These are phyloP conservation scores for Lysandra bellargus DNA, from an alignment of 2,888 invertebrate genomes.

Conservation along the genomic window DNA sequence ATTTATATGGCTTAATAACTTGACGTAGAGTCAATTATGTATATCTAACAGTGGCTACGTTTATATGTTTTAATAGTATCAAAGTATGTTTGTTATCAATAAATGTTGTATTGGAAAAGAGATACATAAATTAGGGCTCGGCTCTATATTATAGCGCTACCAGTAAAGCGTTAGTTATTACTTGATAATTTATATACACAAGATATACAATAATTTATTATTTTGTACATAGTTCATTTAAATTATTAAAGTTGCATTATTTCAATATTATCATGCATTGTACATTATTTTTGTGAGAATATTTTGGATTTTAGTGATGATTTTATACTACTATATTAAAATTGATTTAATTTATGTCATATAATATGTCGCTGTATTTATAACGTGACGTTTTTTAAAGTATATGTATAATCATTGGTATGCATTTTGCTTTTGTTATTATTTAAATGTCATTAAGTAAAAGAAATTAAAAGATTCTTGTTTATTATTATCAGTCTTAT, in stretches of 20 bases:
- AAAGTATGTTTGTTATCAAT: neutral
- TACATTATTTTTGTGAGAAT: neutral
- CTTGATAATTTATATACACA: too few relatives aligned
- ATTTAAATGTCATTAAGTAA: too few relatives aligned
- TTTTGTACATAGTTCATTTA: neutral
- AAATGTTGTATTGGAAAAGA: neutral
- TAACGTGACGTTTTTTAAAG: neutral
- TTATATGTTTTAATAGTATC: neutral
- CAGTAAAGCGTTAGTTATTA: neutral
- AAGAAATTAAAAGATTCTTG: too few relatives aligned
- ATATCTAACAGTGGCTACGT: neutral
- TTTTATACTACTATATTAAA: too few relatives aligned
- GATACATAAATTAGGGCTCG: neutral
- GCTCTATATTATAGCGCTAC: neutral
- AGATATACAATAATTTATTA: neutral
- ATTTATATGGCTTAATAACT: slow-evolving; percentile 18
- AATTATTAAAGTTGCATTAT: neutral
- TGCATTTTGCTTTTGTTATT: too few relatives aligned
- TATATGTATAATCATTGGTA: too few relatives aligned
- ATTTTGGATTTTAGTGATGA: too few relatives aligned
- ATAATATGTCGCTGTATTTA: too few relatives aligned
- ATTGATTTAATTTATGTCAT: too few relatives aligned
- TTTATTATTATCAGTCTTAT: neutral
- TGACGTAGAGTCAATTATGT: neutral
- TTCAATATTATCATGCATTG: neutral